Evolutionary conservation across 2,113 vertebrate species (phyloP).

Genomic region (Ictalurus punctatus): DNA sequence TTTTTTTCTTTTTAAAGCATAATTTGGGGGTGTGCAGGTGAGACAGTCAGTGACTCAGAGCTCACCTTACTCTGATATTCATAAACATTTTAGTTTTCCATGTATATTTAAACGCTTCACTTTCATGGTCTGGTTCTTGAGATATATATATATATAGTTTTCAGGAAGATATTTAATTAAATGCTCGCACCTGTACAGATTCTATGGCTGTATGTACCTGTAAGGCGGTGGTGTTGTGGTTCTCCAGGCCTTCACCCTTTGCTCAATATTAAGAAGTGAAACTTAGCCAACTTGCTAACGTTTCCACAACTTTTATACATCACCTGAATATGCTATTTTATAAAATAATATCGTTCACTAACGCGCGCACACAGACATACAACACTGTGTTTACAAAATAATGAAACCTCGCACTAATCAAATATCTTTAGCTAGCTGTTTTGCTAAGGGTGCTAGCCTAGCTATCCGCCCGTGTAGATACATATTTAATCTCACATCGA

Average conservation of each 20-base stretch:
- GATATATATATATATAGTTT: neutral
- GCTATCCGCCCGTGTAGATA: neutral
- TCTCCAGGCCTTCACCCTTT: neutral
- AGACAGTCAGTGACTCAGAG: too few species aligned
- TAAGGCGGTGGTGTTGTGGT: too few species aligned
- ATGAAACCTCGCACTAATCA: neutral
- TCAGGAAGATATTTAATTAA: neutral
- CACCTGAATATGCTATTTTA: neutral
- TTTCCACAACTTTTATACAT: neutral
- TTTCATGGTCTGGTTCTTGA: neutral
- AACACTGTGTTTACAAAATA: neutral
- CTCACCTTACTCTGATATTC: too few species aligned
- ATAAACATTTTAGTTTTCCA: too few species aligned
- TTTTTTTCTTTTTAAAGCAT: too few species aligned
- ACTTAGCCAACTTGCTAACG: conserved; percentile 9
- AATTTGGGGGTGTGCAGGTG: too few species aligned
- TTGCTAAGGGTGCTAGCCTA: neutral
- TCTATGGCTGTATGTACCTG: neutral
- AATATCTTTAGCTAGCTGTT: neutral
- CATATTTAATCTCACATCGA: neutral
- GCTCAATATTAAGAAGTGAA: neutral
- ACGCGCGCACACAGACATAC: neutral
- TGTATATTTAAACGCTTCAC: neutral
- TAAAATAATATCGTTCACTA: neutral
- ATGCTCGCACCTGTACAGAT: neutral